Evolutionary conservation across 2,888 invertebrate species (phyloP).

Genomic region (Dasysyrphus albostriatus): DNA sequence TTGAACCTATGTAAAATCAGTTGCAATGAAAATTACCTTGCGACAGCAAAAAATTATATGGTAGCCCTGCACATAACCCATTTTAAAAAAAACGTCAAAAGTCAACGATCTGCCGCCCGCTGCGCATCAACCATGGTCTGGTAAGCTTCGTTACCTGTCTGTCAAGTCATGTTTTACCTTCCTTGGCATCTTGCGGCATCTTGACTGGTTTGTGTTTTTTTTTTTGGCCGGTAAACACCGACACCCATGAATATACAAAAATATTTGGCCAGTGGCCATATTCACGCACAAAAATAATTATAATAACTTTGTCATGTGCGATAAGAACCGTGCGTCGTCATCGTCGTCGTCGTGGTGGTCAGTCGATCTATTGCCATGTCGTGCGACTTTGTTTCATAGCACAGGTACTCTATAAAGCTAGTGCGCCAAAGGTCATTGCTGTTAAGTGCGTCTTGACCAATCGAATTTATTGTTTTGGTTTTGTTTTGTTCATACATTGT

Average conservation of each 20-base stretch:
- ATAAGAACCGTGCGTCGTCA: slow-evolving; percentile 2
- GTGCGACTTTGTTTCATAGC: slow-evolving; percentile 20
- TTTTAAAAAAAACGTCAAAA: neutral
- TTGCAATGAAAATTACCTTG: no score
- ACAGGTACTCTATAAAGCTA: neutral
- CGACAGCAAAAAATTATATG: neutral
- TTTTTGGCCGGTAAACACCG: slow-evolving; percentile 21
- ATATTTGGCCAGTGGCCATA: slow-evolving; percentile 39
- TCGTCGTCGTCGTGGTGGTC: neutral
- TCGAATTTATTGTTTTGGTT: slow-evolving; percentile 14
- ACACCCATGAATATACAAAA: slow-evolving; percentile 23
- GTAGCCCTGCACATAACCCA: neutral
- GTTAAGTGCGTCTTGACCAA: slow-evolving; percentile 55
- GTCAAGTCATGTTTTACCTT: slow-evolving; percentile 10
- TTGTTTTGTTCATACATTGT: slow-evolving; percentile 26
- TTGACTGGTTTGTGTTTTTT: slow-evolving; percentile 13
- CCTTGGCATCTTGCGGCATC: slow-evolving; percentile 5
- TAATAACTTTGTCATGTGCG: slow-evolving; percentile 21
- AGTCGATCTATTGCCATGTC: neutral
- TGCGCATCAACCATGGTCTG: slow-evolving; percentile 12
- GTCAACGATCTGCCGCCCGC: slow-evolving; percentile 17
- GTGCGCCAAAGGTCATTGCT: slow-evolving; percentile 62
- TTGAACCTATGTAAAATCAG: no score
- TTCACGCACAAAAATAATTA: slow-evolving; percentile 24
- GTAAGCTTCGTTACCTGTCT: slow-evolving; percentile 13